Evolutionary conservation across 2,797 vertebrate genomes (phyloP), one percentile per base, ranked within the genome.

Genomic region (Euthynnus affinis): DNA sequence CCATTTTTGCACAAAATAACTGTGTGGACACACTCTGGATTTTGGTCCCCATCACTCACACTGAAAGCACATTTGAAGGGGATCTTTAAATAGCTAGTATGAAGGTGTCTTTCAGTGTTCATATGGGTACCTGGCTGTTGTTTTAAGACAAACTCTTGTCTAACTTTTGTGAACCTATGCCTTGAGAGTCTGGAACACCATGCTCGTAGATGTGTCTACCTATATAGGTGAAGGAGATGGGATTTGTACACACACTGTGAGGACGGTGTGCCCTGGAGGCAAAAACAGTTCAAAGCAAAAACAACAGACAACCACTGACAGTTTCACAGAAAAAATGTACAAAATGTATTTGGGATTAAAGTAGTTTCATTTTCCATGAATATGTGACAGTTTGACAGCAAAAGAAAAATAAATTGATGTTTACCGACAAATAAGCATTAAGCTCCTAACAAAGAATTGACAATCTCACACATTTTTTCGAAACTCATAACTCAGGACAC

Each of bases 281-380:
- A 42, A 48, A 63, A 58, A 53, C 4, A 0, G 10, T 53, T 66
- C 20, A 44, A 2, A 57, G 8, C 2, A 23, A 34, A 44, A 44
- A 68, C 0, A 65, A 56, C 0, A 53, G 1, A 65, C 14, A 65
- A 37, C 0, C 9, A 58, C 2, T 1, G 0, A 67, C 48, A 67
- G 15, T 46, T 71, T 51, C 44, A 46, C 32, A 62, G 3, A 59
- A 71, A 71, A 64, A 0, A 56, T 53, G 2, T 77, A 76, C n/a
- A 82, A 87, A 78, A 71, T 80, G 2, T 80, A 82, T 73, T 82
- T 70, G 1, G 14, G 4, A 42, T 58, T 23, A 27, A n/a, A 75
- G 9, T 1, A 60, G 3, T 9, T n/a, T 20, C 18, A 63, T 7
- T 40, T 64, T 55, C 0, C 12, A 71, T 48, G 12, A 3, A 12